Percentiles rank a stretch among this genome's conserved stretches.
Evolutionary conservation across 2,113 vertebrate genomes (phyloP).

Genomic region (Astur gentilis): DNA sequence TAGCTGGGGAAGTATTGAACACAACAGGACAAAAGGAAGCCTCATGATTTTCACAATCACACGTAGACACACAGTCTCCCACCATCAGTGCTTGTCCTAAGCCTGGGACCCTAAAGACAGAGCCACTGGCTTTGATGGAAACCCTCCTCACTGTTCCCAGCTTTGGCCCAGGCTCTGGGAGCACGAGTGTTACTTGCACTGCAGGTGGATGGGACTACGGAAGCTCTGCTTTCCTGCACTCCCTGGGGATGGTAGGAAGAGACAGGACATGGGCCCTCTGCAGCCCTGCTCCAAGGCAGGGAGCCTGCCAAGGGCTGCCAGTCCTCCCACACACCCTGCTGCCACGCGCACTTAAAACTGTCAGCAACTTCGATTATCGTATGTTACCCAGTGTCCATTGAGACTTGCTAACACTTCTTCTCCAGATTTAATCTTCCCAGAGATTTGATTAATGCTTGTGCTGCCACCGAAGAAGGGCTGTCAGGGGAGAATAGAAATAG

Average conservation of each 20-base stretch:
- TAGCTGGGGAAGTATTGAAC: not conserved
- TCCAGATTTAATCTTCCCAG: conserved; percentile 85
- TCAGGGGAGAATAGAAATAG: not conserved
- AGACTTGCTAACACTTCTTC: conserved; percentile 85
- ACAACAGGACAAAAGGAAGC: not conserved
- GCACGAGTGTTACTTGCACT: not conserved
- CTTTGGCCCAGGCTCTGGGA: not conserved
- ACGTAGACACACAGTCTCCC: not conserved
- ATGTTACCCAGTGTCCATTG: conserved; percentile 88
- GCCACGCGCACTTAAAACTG: not conserved
- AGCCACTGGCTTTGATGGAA: not conserved
- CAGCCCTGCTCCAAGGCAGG: fast-evolving
- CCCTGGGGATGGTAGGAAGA: not conserved
- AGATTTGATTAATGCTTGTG: conserved; percentile 87
- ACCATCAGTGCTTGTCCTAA: not conserved
- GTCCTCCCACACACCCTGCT: not conserved
- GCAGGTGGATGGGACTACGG: not conserved
- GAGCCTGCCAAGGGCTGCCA: not conserved
- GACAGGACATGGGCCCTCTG: not conserved
- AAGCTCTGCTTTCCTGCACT: not conserved
- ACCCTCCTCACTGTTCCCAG: not conserved
- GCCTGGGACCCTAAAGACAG: not conserved
- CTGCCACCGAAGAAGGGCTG: conserved; percentile 92
- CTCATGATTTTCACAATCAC: not conserved
- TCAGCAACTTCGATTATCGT: not conserved